These are phyloP conservation scores for Ophion ventricosus DNA, from an alignment of 2,888 invertebrate genomes.

Conservation along the genomic window DNA sequence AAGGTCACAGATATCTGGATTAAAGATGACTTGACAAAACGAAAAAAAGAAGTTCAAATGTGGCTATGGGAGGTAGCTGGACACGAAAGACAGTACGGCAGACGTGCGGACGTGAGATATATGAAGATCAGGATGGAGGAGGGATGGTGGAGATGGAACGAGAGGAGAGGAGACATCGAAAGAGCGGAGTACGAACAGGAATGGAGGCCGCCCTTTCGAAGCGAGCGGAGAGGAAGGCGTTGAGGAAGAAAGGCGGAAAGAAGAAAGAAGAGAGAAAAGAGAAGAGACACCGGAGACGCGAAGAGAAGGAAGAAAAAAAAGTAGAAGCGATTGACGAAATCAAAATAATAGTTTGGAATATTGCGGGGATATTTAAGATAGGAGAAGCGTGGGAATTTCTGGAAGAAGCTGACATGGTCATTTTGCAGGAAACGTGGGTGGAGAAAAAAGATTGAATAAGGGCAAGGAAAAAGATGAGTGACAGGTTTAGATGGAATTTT, in stretches of 20 bases:
- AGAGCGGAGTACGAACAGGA: not conserved
- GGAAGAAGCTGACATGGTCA: not conserved
- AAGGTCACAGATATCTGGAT: conserved; percentile 10
- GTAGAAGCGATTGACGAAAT: not conserved
- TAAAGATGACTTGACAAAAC: conserved; percentile 27
- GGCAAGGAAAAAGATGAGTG: not conserved
- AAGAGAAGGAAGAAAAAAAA: not conserved
- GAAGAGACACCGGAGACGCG: not conserved
- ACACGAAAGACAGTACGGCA: not conserved
- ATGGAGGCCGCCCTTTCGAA: conserved; percentile 1
- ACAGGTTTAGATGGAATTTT: not conserved
- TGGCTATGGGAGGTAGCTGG: not conserved
- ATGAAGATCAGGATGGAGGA: not conserved
- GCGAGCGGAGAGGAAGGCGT: not conserved
- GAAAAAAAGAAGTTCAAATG: conserved; percentile 10
- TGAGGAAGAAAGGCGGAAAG: no score
- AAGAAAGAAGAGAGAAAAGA: no score
- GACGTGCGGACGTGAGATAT: not conserved
- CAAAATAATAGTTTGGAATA: conserved; percentile 20
- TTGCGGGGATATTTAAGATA: conserved; percentile 13
- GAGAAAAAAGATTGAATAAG: not conserved
- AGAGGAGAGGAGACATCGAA: not conserved
- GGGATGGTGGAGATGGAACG: not conserved
- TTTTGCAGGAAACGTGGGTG: not conserved
- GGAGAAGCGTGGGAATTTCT: conserved; percentile 6